Base-by-base conservation (phyloP, 2,888 invertebrate species). In the Lasius platythorax region DNA sequence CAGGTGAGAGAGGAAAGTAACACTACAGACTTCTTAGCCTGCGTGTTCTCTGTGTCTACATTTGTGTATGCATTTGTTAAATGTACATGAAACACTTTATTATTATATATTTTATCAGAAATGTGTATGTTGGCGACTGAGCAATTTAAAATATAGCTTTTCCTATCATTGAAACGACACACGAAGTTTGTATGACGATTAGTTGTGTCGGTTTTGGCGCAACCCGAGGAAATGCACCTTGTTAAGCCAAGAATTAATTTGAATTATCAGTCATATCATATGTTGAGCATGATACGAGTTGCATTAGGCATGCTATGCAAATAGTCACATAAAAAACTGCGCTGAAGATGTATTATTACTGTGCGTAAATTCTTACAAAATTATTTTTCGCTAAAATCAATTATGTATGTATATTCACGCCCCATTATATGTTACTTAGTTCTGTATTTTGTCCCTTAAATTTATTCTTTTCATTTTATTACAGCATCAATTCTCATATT, bases 1-100 rank as follows among this genome's bases (percentile, higher is more conserved):
- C 99, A 99, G 96, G 97, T 97, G 95, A 95, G 95, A 94, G 93
- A 94, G 93, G 94, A 95, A 95, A 95, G 95, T 94, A 94, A 93
- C 94, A 94, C 92, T 95, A 93, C 94, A 78, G 93, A 92, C 93
- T 95, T 95, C 94, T 94, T 94, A 94, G 94, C 93, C 92, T 94
- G 94, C 93, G 91, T 93, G 93, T 91, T 81, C 72, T 92, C 86
- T 92, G 91, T 92, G 87, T 86, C 82, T 68, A 79, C 85, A 82
- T 89, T 84, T 86, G 73, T 85, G 81, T 83, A 79, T 88, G 56
- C 40, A 46, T 70, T 67, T 82, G 66, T 56, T 87, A 58, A 70
- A 63, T 46, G 68, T 72, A 70, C 70, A 63, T 81, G 58, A 53
- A n/a, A 79, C 58, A 78, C 63, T 79, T 73, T 70, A 67, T 56